Percentiles rank a stretch among this genome's conserved stretches.
Conservation (phyloP, 1,140 invertebrate species). For the Panagrolaimus sp. region DNA sequence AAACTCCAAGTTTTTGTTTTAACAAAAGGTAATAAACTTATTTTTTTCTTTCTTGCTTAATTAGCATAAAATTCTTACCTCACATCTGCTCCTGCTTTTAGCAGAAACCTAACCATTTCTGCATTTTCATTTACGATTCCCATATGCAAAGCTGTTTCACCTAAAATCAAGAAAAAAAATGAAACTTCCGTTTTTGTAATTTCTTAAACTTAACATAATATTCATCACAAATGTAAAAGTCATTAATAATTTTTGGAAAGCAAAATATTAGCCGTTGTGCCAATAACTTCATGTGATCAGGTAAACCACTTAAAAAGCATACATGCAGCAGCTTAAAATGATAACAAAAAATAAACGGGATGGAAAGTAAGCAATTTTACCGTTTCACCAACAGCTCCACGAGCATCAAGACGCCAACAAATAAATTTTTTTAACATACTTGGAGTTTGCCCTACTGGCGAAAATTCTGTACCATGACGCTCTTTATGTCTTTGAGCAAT, state of each 20-base stretch:
- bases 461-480: slow-evolving; percentile 57
- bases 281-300: slow-evolving; percentile 82
- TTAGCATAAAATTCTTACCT: slow-evolving; percentile 67
- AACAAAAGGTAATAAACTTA: too few species aligned
- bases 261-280: slow-evolving; percentile 81
- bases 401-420: slow-evolving; percentile 34
- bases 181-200: slow-evolving; percentile 25
- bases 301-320: slow-evolving; percentile 81
- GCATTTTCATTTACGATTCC: slow-evolving; percentile 97
- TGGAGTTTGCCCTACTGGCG: slow-evolving; percentile 21
- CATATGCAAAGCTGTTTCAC: slow-evolving; percentile 70
- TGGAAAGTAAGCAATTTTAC: slow-evolving; percentile 47
- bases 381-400: slow-evolving; percentile 80
- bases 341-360: too few species aligned
- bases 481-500: slow-evolving; percentile 81
- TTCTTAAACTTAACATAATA: slow-evolving; percentile 70
- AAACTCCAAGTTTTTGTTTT: too few species aligned
- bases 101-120: slow-evolving; percentile 87
- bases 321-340: slow-evolving; percentile 69
- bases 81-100: slow-evolving; percentile 81
- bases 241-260: slow-evolving; percentile 90
- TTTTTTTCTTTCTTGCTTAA: too few species aligned
- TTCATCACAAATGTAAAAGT: slow-evolving; percentile 89
- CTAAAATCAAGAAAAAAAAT: too few species aligned
- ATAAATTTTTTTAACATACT: slow-evolving; percentile 25